A percentile compares a stretch with the other conserved stretches of the same genome.
These are phyloP conservation scores for Ictalurus punctatus DNA, from an alignment of 2,113 vertebrate genomes.

Conservation along the genomic window DNA sequence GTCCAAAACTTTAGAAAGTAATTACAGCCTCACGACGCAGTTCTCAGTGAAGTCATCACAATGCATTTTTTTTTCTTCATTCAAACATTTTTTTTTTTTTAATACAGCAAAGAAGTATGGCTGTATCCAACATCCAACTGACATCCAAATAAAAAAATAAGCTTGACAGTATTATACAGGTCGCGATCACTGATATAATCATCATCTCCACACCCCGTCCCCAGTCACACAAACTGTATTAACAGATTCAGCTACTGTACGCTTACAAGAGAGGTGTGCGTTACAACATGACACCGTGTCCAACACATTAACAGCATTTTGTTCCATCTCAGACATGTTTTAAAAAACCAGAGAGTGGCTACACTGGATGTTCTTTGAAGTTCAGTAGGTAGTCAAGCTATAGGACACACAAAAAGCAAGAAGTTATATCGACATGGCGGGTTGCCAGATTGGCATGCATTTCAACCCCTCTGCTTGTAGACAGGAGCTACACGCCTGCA, in stretches of 20 bases:
- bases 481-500: constrained; percentile 55
- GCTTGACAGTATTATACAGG: constrained; percentile 63
- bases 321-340: constrained; percentile 23
- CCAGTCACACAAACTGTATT: constrained; percentile 14
- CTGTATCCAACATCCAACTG: constrained; percentile 59
- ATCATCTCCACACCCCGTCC: constrained; percentile 4
- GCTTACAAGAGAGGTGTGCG: constrained; percentile 5
- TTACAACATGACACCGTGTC: constrained; percentile 24
- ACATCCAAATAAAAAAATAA: constrained; percentile 56
- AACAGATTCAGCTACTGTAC: constrained; percentile 26
- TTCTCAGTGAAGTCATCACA: constrained; percentile 73
- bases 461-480: constrained; percentile 52
- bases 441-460: constrained; percentile 59
- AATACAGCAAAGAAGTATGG: constrained; percentile 58
- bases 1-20: constrained; percentile 71
- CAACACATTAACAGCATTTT: constrained; percentile 42
- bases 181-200: constrained; percentile 54
- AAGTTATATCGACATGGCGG: constrained; percentile 52
- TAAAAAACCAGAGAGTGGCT: constrained; percentile 18
- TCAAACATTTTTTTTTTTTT: constrained; percentile 61
- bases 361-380: constrained; percentile 27
- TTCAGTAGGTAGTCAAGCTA: constrained; percentile 32
- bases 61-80: constrained; percentile 71
- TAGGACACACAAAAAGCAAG: constrained; percentile 38
- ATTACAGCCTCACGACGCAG: constrained; percentile 67